Base-by-base conservation (phyloP, 2,888 invertebrate species). In the Formica aserva region DNA sequence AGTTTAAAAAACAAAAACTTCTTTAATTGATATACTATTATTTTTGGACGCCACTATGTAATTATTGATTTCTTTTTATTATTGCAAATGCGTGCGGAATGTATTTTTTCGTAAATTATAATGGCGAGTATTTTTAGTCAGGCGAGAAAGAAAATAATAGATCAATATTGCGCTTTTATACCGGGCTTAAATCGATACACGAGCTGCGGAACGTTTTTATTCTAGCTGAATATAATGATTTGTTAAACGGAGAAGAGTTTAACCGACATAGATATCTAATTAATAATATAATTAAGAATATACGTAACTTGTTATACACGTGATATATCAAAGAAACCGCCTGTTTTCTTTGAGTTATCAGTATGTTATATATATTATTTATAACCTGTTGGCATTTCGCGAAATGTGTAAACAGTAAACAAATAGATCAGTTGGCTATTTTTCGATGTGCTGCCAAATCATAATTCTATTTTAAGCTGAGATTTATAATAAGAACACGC, bases 391-490 rank as follows among this genome's bases (percentile, higher is more conserved):
- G 57, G 32, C 41, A 41, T 57, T 13, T 67, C 69, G 15, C 38
- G 3, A 60, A 32, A 3, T 26, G 29, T 8, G 41, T 55, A 55
- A 76, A 76, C 15, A 52, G 26, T 78, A 77, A 78, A 62, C 32
- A 78, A 18, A 15, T 32, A 57, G 57, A 22, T 9, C 45, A 48
- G 8, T 60, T 63, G 22, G 66, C 67, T 32, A 15, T 8, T 60
- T 60, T 71, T 29, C 18, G 22, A 45, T 55, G 13, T 55, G 38
- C n/a, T 38, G 38, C 52, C 66, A 57, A 66, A 69, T 45, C 45
- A 32, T 45, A 78, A 78, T 71, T 69, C 71, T 78, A 78, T 78
- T 78, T 78, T 78, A 71, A 78, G n/a, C 60, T 3, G 8, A 45
- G n/a, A 78, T 57, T 77, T 69, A 41, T 57, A 57, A 35, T 9